Evolutionary conservation across 1,140 invertebrate genomes (phyloP), one percentile per base, ranked within the genome.

Genomic region (Ridgeia piscesae): DNA sequence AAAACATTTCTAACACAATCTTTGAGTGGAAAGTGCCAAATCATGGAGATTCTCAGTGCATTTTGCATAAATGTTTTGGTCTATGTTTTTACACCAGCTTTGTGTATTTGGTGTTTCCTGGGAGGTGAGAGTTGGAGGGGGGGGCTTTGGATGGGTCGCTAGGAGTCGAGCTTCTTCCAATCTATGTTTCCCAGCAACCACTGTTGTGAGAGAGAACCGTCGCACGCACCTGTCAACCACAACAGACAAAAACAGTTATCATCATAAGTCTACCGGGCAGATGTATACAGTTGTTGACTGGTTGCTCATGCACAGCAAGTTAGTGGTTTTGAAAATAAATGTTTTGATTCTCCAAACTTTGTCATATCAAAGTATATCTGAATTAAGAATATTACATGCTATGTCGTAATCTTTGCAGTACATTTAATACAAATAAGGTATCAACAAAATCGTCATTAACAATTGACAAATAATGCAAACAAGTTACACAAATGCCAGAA

Each of bases 111-210:
- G 58, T 77, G 17, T 31, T 77, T 77, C 58, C 58, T 21, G 27
- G 0, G 58, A 21, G 58, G 27, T 9, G 58, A 0, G 27, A 42
- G 4, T n/a, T n/a, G n/a, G 11, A 42, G 42, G 42, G 42, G 42
- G 42, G 27, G 58, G 58, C 11, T 0, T 77, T 31, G 58, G 27
- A 77, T 77, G 27, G 58, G 58, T 77, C 58, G 58, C 58, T 77
- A 77, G 58, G 58, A 77, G 14, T 77, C 58, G 11, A 77, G 58
- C 4, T 77, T 77, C 11, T 91, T 92, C 94, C 94, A 95, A 89
- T 95, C 94, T 94, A 95, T 94, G 92, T 95, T 94, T 11, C 93
- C 93, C 21, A 95, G 94, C 9, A 94, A 58, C 95, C 95, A 95
- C 92, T 95, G 93, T 91, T 94, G 94, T 27, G 92, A 92, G 31